Percentiles rank a stretch among this genome's conserved stretches.
Evolutionary conservation across 2,113 vertebrate genomes (phyloP).

Genomic region (Trinectes maculatus): DNA sequence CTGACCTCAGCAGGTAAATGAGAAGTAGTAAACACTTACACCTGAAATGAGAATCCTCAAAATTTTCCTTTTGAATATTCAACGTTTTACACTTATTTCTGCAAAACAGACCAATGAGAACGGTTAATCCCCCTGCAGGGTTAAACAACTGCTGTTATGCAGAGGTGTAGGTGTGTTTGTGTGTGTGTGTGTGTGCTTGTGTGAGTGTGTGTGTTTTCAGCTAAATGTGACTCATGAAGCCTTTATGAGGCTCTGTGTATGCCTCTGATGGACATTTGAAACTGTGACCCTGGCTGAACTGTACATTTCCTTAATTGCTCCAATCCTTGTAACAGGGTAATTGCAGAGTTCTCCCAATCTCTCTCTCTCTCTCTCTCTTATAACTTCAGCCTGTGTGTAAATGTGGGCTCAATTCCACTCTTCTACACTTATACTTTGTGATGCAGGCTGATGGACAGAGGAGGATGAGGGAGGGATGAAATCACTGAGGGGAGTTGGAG

Average conservation of each 20-base stretch:
- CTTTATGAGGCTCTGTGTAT: conserved; percentile 70
- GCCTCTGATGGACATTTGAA: conserved; percentile 54
- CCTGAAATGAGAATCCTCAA: conserved; percentile 25
- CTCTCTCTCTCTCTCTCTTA: conserved; percentile 9
- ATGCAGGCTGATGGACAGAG: background rate
- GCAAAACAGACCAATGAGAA: too few species aligned
- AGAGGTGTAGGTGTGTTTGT: conserved; percentile 1
- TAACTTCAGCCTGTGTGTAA: conserved; percentile 42
- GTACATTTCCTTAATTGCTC: conserved; percentile 79
- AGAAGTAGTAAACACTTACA: conserved; percentile 41
- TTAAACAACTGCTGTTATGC: conserved; percentile 30
- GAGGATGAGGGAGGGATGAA: conserved; percentile 4
- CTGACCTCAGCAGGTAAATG: conserved; percentile 34
- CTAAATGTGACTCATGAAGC: conserved; percentile 71
- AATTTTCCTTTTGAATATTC: conserved; percentile 14
- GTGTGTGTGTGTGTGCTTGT: conserved; percentile 1
- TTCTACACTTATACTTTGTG: conserved; percentile 10
- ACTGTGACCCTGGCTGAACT: conserved; percentile 72
- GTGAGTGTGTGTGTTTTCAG: too few species aligned
- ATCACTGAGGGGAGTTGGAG: conserved; percentile 12
- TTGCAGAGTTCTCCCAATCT: conserved; percentile 44
- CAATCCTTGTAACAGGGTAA: conserved; percentile 73
- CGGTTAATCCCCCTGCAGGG: background rate
- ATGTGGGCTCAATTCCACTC: conserved; percentile 3
- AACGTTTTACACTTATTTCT: background rate